These are phyloP conservation scores for Cephus pygmeus DNA, from an alignment of 2,888 invertebrate species.

Conservation along the genomic window DNA sequence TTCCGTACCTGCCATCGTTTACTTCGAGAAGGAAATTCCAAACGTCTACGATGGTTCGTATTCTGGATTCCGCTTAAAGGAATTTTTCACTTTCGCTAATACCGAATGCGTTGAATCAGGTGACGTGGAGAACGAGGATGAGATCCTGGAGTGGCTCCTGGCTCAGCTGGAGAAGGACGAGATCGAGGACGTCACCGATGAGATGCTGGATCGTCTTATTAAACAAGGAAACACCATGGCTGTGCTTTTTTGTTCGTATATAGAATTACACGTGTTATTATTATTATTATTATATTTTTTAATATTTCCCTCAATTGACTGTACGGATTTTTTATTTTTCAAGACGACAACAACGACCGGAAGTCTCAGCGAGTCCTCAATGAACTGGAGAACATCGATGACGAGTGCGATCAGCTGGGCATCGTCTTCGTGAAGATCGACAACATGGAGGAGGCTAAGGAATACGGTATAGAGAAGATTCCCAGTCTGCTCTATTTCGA, in stretches of 20 bases:
- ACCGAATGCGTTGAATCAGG: constrained; percentile 63
- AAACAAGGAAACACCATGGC: constrained; percentile 90
- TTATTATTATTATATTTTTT: too few species aligned
- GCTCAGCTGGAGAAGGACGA: constrained; percentile 91
- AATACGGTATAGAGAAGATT: constrained; percentile 90
- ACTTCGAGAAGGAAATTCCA: constrained; percentile 93
- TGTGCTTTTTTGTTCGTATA: constrained; percentile 86
- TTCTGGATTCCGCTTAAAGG: too few species aligned
- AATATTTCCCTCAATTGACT: too few species aligned
- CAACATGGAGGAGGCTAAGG: constrained; percentile 88
- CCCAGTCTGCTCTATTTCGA: constrained; percentile 87
- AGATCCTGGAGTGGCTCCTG: constrained; percentile 88
- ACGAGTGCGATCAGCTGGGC: constrained; percentile 89
- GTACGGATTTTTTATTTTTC: constrained; percentile 23
- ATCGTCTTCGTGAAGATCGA: constrained; percentile 94
- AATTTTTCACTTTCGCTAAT: too few species aligned
- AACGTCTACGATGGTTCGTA: constrained; percentile 86
- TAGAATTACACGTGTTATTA: neutral
- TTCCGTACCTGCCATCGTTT: constrained; percentile 83
- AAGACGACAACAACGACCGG: constrained; percentile 90
- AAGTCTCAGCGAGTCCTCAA: constrained; percentile 86
- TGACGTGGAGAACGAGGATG: constrained; percentile 88
- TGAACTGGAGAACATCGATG: constrained; percentile 93
- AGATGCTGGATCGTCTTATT: constrained; percentile 90
- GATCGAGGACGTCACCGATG: constrained; percentile 94